Conservation (phyloP, 2,113 vertebrate species). For the Coturnix japonica region DNA sequence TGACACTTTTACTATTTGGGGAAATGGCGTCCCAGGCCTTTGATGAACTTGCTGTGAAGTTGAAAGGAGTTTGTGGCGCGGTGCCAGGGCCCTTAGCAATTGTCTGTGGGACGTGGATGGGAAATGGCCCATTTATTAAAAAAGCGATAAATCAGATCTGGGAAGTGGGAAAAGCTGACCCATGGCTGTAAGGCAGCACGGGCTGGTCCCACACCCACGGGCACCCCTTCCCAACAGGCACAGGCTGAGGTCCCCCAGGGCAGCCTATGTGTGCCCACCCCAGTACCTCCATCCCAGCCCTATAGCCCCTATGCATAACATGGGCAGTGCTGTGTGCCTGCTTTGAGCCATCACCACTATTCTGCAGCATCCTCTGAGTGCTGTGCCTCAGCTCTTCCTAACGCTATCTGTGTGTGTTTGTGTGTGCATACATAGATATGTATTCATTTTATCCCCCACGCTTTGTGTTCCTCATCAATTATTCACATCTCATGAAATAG, state of each 20-base stretch:
- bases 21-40: slow-evolving; percentile 63
- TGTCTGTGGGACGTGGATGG: slow-evolving; percentile 45
- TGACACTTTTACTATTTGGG: slow-evolving; percentile 76
- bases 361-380: not conserved
- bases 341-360: not conserved
- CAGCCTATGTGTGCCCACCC: not conserved
- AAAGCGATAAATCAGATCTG: slow-evolving; percentile 53
- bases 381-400: not conserved
- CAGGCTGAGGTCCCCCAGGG: not conserved
- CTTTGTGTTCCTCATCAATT: slow-evolving; percentile 70
- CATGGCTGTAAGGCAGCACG: slow-evolving; percentile 37
- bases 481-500: slow-evolving; percentile 70
- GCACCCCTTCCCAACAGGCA: rapidly evolving
- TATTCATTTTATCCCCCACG: slow-evolving; percentile 19
- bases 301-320: rapidly evolving
- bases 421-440: not conserved
- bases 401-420: not conserved
- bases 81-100: slow-evolving; percentile 41
- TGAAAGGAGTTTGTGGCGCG: not conserved
- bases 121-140: slow-evolving; percentile 62
- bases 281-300: not conserved
- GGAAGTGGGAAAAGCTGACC: not conserved
- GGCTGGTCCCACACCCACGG: not conserved
- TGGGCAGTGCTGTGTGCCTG: not conserved
- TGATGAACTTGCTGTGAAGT: slow-evolving; percentile 62